Evolutionary conservation across 2,797 vertebrate species (phyloP).

Genomic region (Ceryle rudis): DNA sequence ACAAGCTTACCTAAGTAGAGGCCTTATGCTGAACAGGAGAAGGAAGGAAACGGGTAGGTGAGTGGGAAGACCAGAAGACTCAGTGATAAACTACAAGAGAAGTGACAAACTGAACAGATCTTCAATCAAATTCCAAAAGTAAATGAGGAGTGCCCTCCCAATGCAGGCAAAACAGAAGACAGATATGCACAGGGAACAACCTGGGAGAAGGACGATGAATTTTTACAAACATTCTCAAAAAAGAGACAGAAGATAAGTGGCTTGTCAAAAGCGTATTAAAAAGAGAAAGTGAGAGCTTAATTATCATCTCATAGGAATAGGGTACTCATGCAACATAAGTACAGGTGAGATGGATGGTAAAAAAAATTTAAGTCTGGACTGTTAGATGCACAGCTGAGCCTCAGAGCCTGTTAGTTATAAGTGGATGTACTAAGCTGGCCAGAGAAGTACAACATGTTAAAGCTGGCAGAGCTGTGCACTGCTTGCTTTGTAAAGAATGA

Average conservation of each 20-base stretch:
- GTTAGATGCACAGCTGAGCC: neutral
- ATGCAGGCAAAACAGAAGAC: neutral
- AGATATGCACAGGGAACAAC: neutral
- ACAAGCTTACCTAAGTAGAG: neutral
- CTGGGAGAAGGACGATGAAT: neutral
- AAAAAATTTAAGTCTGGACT: neutral
- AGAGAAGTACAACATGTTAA: neutral
- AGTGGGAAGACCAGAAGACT: neutral
- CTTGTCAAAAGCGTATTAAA: neutral
- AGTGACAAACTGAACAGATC: neutral
- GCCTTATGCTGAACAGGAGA: neutral
- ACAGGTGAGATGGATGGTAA: neutral
- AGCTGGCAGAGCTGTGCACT: neutral
- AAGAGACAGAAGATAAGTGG: neutral
- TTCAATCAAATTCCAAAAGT: neutral
- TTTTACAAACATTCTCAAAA: neutral
- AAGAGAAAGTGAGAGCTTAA: slow-evolving; percentile 1
- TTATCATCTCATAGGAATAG: neutral
- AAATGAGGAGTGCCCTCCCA: neutral
- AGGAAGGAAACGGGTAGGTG: neutral
- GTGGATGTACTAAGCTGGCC: neutral
- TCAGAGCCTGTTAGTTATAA: neutral
- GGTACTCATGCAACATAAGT: neutral
- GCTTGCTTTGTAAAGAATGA: slow-evolving; percentile 14
- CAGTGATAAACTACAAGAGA: neutral